Percentiles rank a stretch among this genome's conserved stretches.
Conservation (phyloP, 1,140 invertebrate species). For the Apis florea region DNA sequence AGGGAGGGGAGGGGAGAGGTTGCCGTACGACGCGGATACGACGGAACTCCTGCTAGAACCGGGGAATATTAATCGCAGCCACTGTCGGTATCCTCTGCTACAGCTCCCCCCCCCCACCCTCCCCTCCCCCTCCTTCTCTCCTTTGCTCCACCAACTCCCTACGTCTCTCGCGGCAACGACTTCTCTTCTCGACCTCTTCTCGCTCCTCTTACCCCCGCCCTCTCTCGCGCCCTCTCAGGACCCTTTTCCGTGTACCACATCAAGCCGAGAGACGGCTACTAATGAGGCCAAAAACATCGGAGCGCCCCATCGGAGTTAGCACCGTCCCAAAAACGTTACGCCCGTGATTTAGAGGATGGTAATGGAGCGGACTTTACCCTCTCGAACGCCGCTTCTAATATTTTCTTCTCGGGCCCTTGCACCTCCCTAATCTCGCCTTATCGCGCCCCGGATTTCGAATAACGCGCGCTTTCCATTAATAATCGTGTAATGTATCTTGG, state of each 20-base stretch:
- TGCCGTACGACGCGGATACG: conserved; percentile 50
- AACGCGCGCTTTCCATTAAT: neutral
- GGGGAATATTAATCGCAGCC: conserved; percentile 77
- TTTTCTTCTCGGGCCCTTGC: neutral
- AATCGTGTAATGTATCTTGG: too few species aligned
- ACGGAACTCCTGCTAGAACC: conserved; percentile 64
- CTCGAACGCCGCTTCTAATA: conserved; percentile 18
- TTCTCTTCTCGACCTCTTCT: conserved; percentile 44
- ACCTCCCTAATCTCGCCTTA: neutral
- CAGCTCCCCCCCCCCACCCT: neutral
- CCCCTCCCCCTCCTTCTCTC: neutral
- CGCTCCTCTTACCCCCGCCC: conserved; percentile 29
- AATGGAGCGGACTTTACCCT: conserved; percentile 72
- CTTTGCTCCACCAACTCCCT: neutral
- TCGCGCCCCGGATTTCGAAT: conserved; percentile 19
- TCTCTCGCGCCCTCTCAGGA: conserved; percentile 57
- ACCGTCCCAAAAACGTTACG: conserved; percentile 77
- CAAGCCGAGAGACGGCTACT: conserved; percentile 74
- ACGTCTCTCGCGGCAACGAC: neutral
- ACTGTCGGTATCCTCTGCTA: conserved; percentile 68
- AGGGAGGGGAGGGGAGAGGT: conserved; percentile 37
- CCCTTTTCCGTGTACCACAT: conserved; percentile 65
- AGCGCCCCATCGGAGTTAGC: conserved; percentile 70
- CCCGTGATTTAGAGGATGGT: conserved; percentile 76
- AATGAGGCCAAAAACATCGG: conserved; percentile 78